Conservation (phyloP, 2,888 invertebrate species). For the Silvanus unidentatus region DNA sequence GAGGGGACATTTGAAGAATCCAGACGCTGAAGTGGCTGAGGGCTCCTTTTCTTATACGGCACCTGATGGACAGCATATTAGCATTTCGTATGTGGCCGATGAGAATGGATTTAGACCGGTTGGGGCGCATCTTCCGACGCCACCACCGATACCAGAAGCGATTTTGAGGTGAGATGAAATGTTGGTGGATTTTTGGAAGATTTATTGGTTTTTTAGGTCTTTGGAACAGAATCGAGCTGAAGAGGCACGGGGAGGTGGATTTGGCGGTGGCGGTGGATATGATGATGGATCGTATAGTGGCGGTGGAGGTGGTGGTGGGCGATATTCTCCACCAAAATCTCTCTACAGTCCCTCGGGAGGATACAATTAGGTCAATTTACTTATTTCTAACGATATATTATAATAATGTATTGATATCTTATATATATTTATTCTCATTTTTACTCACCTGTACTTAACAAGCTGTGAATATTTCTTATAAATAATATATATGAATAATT, state of each 20-base stretch:
- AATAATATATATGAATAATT: not conserved
- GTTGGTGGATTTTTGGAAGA: not conserved
- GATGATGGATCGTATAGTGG: conserved; percentile 33
- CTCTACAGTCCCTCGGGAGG: conserved; percentile 3
- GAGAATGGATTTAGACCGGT: conserved; percentile 54
- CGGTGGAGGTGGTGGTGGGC: conserved; percentile 20
- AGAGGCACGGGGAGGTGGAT: conserved; percentile 20
- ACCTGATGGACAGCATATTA: conserved; percentile 53
- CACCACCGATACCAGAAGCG: conserved; percentile 56
- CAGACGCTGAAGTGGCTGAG: conserved; percentile 43
- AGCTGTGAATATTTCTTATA: conserved; percentile 1
- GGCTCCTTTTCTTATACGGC: conserved; percentile 55
- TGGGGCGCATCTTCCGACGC: conserved; percentile 54
- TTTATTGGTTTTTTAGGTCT: conserved; percentile 22
- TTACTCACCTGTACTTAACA: not conserved
- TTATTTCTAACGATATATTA: not conserved
- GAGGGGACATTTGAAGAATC: conserved; percentile 44
- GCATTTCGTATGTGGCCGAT: conserved; percentile 53
- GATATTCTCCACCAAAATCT: conserved; percentile 12
- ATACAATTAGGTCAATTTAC: not conserved
- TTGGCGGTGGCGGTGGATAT: conserved; percentile 17
- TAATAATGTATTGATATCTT: not conserved
- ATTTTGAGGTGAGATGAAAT: conserved; percentile 45
- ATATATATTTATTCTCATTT: not conserved
- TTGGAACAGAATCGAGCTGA: conserved; percentile 31